These are phyloP conservation scores for Amblyteles armatorius DNA, from an alignment of 2,888 invertebrate genomes.

Conservation along the genomic window DNA sequence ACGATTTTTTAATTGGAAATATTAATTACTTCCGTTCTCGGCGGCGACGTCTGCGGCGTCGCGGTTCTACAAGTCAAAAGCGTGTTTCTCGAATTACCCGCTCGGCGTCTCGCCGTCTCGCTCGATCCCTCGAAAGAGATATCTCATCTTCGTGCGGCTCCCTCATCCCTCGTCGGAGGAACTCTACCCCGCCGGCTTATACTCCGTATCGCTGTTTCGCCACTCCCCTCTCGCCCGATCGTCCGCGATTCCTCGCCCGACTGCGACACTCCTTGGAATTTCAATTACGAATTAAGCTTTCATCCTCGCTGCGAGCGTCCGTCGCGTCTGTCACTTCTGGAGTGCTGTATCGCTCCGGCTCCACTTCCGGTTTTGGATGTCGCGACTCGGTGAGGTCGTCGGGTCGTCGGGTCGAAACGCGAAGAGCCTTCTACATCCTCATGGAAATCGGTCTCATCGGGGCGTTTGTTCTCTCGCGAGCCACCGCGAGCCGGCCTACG, in stretches of 20 bases:
- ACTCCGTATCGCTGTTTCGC: conserved; percentile 3
- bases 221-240: conserved; percentile 8
- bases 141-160: neutral
- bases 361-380: neutral
- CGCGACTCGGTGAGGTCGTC: neutral
- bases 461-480: neutral
- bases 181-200: neutral
- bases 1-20: conserved; percentile 56
- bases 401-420: conserved; percentile 41
- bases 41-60: conserved; percentile 1
- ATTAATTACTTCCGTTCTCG: conserved; percentile 67
- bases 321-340: neutral
- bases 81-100: conserved; percentile 27
- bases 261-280: conserved; percentile 35
- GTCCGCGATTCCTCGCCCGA: neutral
- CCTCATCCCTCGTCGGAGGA: neutral
- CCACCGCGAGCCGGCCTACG: neutral
- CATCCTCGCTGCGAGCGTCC: neutral
- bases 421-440: neutral
- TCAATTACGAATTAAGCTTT: conserved; percentile 56
- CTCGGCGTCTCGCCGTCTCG: conserved; percentile 24
- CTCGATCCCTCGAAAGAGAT: conserved; percentile 6
- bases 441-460: conserved; percentile 10
- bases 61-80: conserved; percentile 45
- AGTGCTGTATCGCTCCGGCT: neutral